These are phyloP conservation scores for Jaculus jaculus DNA, from an alignment of 2,113 vertebrate species.

Conservation along the genomic window DNA sequence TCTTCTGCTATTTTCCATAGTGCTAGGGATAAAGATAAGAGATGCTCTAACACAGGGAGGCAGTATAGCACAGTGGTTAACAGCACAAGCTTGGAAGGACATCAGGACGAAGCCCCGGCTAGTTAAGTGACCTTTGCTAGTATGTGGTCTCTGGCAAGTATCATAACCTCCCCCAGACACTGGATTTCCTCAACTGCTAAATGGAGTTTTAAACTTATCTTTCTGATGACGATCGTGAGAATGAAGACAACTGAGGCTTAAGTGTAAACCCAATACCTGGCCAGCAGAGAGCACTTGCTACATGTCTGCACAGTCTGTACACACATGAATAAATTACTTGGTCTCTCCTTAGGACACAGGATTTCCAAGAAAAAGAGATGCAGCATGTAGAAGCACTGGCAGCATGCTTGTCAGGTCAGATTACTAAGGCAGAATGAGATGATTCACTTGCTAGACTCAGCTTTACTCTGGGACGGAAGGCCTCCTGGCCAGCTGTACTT, in stretches of 20 bases:
- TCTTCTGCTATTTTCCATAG: neutral
- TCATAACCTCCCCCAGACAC: neutral
- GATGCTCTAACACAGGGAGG: conserved; percentile 63
- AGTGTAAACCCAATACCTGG: neutral
- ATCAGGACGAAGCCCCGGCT: neutral
- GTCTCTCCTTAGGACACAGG: neutral
- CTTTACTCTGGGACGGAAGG: neutral
- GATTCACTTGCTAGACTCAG: neutral
- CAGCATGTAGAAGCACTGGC: neutral
- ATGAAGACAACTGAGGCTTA: neutral
- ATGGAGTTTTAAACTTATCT: neutral
- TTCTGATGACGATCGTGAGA: neutral
- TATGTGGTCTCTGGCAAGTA: conserved; percentile 5
- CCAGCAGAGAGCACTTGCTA: neutral
- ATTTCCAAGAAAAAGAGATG: neutral
- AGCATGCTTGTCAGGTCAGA: neutral
- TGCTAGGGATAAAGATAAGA: neutral
- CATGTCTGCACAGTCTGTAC: neutral
- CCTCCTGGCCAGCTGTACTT: neutral
- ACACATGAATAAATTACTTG: neutral
- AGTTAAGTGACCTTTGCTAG: neutral
- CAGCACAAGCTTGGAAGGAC: neutral
- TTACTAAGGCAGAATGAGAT: neutral
- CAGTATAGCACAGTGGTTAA: conserved; percentile 55
- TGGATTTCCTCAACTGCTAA: neutral